Conservation (phyloP, 1,140 invertebrate species). For the Protaetia brevitarsis region DNA sequence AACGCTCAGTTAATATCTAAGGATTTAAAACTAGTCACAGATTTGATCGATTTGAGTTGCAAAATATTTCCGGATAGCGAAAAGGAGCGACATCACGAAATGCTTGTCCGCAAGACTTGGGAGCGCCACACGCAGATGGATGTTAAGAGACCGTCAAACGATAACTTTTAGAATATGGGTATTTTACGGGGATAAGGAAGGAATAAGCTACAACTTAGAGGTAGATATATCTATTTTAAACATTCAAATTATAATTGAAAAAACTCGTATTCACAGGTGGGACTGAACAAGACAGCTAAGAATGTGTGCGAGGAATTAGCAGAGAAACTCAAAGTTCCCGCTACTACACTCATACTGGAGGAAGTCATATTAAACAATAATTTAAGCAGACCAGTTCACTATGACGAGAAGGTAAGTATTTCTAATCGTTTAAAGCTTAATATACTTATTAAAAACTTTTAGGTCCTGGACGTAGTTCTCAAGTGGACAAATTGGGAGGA, state of each 20-base stretch:
- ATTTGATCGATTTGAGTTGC: slow-evolving; percentile 5
- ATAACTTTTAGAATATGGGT: not conserved
- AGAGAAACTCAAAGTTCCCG: not conserved
- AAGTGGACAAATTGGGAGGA: not conserved
- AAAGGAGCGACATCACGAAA: not conserved
- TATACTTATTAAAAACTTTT: too few species aligned
- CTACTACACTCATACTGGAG: not conserved
- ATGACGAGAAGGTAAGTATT: slow-evolving; percentile 4
- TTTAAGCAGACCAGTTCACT: not conserved
- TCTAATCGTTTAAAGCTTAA: too few species aligned
- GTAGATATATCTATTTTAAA: not conserved
- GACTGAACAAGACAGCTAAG: not conserved
- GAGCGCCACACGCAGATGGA: not conserved
- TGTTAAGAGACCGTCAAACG: not conserved
- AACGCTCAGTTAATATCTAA: slow-evolving; percentile 17
- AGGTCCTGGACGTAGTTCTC: not conserved
- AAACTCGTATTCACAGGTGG: not conserved
- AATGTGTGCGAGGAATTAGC: not conserved
- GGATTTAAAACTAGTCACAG: slow-evolving; percentile 17
- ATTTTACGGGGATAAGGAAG: not conserved
- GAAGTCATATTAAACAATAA: not conserved
- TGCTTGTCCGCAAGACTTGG: not conserved
- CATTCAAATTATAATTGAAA: too few species aligned
- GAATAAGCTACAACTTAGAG: not conserved
- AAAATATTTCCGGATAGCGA: slow-evolving; percentile 4